phyloP scores from a whole-genome alignment of 2,797 vertebrate genomes.

The Parauchenoglanis ngamensis region DNA sequence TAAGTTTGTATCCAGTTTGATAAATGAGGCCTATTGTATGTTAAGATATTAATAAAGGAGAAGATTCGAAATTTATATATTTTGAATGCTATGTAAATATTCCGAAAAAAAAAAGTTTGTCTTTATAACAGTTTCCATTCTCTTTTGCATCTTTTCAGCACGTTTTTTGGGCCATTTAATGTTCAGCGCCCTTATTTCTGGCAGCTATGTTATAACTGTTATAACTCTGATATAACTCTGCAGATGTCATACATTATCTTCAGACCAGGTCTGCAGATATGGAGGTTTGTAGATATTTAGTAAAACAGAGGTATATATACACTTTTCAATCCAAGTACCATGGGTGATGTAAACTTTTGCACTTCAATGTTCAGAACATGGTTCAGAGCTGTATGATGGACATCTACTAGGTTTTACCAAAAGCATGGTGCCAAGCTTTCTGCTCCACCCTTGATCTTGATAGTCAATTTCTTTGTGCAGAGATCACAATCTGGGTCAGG shows the following conservation, averaged over 20 bases:
- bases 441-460: constrained; percentile 29
- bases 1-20: too few relatives aligned
- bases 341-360: neutral
- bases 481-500: constrained; percentile 10
- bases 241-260: neutral
- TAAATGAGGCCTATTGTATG: too few relatives aligned
- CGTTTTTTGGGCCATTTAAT: too few relatives aligned
- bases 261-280: neutral
- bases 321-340: neutral
- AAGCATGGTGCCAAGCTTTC: neutral
- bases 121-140: too few relatives aligned
- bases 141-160: too few relatives aligned
- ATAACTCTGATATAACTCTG: neutral
- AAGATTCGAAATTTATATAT: too few relatives aligned
- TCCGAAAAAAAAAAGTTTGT: too few relatives aligned
- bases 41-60: too few relatives aligned
- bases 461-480: constrained; percentile 50
- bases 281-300: neutral
- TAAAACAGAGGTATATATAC: neutral
- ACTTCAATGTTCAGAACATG: neutral
- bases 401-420: neutral
- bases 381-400: neutral
- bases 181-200: neutral
- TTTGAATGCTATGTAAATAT: too few relatives aligned
- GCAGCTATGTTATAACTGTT: too few relatives aligned